Evolutionary conservation across 2,113 vertebrate genomes (phyloP), one percentile per base, ranked within the genome.

Genomic region (Pholis gunnellus): DNA sequence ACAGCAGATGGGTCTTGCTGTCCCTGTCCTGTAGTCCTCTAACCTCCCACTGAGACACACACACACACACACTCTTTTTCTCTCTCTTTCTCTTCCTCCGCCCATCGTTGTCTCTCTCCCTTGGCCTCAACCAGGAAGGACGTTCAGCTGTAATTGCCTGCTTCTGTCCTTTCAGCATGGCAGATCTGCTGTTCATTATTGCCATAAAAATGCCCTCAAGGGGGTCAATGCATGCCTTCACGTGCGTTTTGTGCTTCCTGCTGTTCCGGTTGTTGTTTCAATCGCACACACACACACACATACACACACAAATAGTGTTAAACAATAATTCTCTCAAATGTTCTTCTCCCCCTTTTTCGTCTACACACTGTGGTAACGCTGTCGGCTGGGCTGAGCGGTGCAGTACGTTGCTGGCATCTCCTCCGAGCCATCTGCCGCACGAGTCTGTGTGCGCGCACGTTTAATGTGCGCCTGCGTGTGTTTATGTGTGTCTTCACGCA

Each of bases 1-100:
- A 87, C 90, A 93, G 92, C 94, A 94, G 94, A 94, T 94, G 93
- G 93, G 83, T 84, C 83, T 87, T 72, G 50, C 83, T 86, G 75
- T 88, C 87, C 81, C 88, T 80, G 76, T 84, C 92, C 89, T 87
- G 72, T 71, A 79, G 79, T 91, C 92, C 81, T 90, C 75, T 18
- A 78, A 71, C 86, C 80, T 80, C 87, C 83, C 69, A 74, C 82
- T 52, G 79, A 88, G 78, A 82, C 77, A 75, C 86, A 87, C 81
- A 78, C 27, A 70, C 22, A 56, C 54, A 11, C 20, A n/a, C 69
- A 4, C 66, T 29, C 52, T 42, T 15, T 70, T 27, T 52, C 54
- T 68, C 66, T 25, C 8, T 31, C 31, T 56, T 38, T 10, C 67
- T 56, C 54, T 70, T 60, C 20, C 61, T 66, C 29, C 40, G 0